These are phyloP conservation scores for Pangasius sanitwongsei DNA, from an alignment of 2,797 vertebrate species.

Conservation along the genomic window DNA sequence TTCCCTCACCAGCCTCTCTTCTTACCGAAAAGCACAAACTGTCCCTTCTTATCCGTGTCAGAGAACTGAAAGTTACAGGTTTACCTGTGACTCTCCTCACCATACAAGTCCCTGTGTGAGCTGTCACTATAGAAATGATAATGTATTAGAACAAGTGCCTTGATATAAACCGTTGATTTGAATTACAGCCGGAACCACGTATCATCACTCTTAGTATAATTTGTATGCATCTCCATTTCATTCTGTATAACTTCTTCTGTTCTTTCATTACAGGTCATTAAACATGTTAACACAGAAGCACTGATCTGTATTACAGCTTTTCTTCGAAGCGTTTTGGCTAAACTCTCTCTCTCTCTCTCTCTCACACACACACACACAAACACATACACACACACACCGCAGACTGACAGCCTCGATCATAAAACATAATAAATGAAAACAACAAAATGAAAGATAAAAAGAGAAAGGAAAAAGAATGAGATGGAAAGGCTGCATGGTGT, in stretches of 20 bases:
- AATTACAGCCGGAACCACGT: neutral
- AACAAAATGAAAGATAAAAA: slow-evolving; percentile 23
- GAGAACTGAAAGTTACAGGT: neutral
- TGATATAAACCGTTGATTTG: neutral
- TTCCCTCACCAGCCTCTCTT: neutral
- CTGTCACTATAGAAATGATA: neutral
- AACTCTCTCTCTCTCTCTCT: neutral
- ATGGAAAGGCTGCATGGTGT: slow-evolving; percentile 58
- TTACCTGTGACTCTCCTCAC: neutral
- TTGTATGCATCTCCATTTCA: neutral
- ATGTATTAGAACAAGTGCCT: no score
- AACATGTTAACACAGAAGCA: neutral
- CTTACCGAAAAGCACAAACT: neutral
- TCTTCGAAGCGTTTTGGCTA: neutral
- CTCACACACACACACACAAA: neutral
- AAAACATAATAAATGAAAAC: slow-evolving; percentile 5
- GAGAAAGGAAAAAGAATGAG: neutral
- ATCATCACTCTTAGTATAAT: no score
- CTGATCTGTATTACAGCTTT: no score
- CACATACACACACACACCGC: neutral
- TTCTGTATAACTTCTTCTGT: neutral
- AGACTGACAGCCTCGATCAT: neutral
- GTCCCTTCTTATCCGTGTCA: neutral
- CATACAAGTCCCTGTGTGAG: neutral
- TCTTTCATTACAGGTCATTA: slow-evolving; percentile 1